Evolutionary conservation across 2,113 vertebrate species (phyloP).

Genomic region (Dicerorhinus sumatrensis): DNA sequence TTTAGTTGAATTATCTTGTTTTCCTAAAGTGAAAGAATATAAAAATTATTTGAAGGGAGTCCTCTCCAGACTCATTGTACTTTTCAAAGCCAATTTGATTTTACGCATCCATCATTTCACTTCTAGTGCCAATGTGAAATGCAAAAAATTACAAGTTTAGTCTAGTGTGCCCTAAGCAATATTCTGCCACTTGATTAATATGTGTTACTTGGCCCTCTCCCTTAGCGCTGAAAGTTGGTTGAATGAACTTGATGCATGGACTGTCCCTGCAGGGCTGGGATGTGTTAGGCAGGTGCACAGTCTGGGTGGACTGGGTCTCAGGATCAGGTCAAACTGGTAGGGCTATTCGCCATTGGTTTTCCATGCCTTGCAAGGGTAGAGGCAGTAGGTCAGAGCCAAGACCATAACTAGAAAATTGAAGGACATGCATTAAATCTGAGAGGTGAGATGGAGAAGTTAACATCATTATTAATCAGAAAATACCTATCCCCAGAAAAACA

Average conservation of each 20-base stretch:
- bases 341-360: background rate
- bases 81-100: constrained; percentile 34
- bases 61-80: background rate
- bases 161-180: background rate
- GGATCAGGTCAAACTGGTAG: background rate
- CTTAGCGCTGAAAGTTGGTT: background rate
- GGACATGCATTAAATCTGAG: background rate
- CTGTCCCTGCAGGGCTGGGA: background rate
- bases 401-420: background rate
- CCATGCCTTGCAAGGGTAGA: background rate
- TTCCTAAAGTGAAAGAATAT: constrained; percentile 39
- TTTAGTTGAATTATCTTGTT: background rate
- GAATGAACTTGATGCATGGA: background rate
- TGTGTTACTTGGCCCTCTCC: background rate
- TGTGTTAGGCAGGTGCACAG: background rate
- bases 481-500: background rate
- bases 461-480: background rate
- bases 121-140: background rate
- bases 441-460: background rate
- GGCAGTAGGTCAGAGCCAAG: background rate
- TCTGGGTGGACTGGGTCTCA: background rate
- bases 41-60: background rate
- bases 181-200: background rate
- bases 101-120: background rate
- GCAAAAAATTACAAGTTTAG: background rate